A percentile compares a stretch with the other conserved stretches of the same genome.
phyloP scores from a whole-genome alignment of 2,113 vertebrate genomes.

The Ailurus styani region DNA sequence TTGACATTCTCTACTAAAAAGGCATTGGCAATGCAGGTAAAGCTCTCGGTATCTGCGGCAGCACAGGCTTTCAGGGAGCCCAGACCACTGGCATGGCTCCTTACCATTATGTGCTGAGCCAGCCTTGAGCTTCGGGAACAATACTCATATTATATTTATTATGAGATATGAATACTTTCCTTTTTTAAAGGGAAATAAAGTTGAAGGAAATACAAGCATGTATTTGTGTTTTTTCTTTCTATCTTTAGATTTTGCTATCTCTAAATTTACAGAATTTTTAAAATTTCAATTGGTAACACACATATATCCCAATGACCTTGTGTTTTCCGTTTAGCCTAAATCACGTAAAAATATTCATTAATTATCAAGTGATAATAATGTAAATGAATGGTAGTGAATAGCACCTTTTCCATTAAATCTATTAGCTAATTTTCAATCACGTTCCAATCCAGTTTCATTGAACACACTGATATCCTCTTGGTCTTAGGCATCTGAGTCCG shows the following conservation, averaged over 20 bases:
- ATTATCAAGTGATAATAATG: constrained; percentile 22
- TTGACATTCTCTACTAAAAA: not conserved
- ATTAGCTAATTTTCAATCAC: not conserved
- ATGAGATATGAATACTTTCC: not conserved
- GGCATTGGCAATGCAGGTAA: rapidly evolving
- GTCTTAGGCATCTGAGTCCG: not conserved
- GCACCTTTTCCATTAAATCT: constrained; percentile 21
- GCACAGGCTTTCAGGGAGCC: rapidly evolving
- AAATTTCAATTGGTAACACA: not conserved
- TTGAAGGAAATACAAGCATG: not conserved
- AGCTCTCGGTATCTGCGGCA: not conserved
- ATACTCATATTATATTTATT: not conserved
- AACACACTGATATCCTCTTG: not conserved
- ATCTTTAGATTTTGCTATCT: not conserved
- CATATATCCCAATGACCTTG: not conserved
- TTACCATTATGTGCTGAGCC: rapidly evolving
- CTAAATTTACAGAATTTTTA: not conserved
- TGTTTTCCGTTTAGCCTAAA: not conserved
- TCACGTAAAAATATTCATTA: constrained; percentile 13
- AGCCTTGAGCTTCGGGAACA: not conserved
- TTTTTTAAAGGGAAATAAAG: not conserved
- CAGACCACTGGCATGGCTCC: no score
- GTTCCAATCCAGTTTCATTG: not conserved
- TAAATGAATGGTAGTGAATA: not conserved
- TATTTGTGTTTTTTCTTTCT: not conserved